Conservation (phyloP, 2,113 vertebrate genomes). For the Platysteira castanea region DNA sequence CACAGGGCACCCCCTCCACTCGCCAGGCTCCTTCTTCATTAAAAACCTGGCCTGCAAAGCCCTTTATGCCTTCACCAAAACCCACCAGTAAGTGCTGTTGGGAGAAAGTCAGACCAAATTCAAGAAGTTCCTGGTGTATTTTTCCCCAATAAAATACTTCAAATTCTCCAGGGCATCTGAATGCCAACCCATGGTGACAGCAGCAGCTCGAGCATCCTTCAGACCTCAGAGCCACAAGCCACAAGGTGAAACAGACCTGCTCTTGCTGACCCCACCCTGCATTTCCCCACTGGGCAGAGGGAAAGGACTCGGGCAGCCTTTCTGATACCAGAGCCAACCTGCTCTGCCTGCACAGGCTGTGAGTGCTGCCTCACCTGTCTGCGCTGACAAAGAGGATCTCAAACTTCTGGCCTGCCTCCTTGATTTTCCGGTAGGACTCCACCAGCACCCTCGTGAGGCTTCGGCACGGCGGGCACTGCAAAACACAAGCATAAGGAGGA, state of each 20-base stretch:
- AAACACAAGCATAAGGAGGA: background rate
- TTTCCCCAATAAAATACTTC: background rate
- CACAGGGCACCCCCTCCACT: background rate
- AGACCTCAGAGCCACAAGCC: background rate
- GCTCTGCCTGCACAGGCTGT: background rate
- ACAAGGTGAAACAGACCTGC: background rate
- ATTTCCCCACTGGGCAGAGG: background rate
- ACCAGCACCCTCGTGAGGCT: slow-evolving; percentile 93
- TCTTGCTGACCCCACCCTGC: background rate
- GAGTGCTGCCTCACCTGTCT: slow-evolving; percentile 81
- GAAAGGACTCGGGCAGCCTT: background rate
- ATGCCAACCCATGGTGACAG: background rate
- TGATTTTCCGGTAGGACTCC: slow-evolving; percentile 91
- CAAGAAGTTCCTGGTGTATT: fast-evolving
- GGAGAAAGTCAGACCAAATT: no score
- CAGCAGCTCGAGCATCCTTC: background rate
- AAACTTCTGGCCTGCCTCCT: slow-evolving; percentile 93
- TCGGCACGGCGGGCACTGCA: slow-evolving; percentile 92
- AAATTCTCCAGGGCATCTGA: background rate
- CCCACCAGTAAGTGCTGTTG: background rate
- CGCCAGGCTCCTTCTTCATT: background rate
- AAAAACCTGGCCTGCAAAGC: background rate
- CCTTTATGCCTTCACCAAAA: background rate
- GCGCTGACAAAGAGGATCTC: slow-evolving; percentile 98
- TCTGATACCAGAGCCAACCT: background rate